Evolutionary conservation across 2,888 invertebrate species (phyloP), one percentile per base, ranked within the genome.

Genomic region (Zaprionus lineosus): DNA sequence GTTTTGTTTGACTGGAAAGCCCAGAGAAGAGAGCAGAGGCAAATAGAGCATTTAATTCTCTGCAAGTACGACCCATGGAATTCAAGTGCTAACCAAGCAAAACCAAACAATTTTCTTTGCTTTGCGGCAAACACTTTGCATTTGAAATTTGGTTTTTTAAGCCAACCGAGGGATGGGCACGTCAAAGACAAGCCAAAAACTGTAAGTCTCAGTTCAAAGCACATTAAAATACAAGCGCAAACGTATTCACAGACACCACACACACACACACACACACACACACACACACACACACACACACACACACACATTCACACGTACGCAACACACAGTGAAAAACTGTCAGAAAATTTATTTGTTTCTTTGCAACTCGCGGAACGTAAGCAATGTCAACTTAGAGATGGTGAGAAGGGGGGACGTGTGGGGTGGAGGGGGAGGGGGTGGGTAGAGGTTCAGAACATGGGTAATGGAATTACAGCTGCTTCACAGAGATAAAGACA

Each of bases 311-410:
- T 9, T 18, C 9, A 26, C 12, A 24, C 6, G 5, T 0, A 19
- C 15, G 16, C 15, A 29, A 12, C 37, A 11, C 24, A 18, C 14
- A 26, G n/a, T 14, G 3, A 9, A 15, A 7, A 21, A 7, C 44
- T 51, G 47, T 44, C 31, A 29, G 34, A 19, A 37, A n/a, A 37
- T 46, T 26, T 46, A 46, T 58, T 36, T 59, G 52, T 48, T 52
- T 31, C 37, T 34, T 58, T 43, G 16, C 21, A 37, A 40, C 70
- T 56, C 34, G 51, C 33, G 71, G 48, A 41, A 67, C 46, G 52
- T 56, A 50, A 56, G 55, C 52, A 53, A 72, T 70, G 59, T 74
- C 70, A 64, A 43, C 59, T 15, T 31, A 16, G 18, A 8, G 15
- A 14, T 0, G 8, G 14, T 33, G 16, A 0, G 19, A 2, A 1